phyloP scores from a whole-genome alignment of 2,797 vertebrate genomes.

The Mallotus villosus region DNA sequence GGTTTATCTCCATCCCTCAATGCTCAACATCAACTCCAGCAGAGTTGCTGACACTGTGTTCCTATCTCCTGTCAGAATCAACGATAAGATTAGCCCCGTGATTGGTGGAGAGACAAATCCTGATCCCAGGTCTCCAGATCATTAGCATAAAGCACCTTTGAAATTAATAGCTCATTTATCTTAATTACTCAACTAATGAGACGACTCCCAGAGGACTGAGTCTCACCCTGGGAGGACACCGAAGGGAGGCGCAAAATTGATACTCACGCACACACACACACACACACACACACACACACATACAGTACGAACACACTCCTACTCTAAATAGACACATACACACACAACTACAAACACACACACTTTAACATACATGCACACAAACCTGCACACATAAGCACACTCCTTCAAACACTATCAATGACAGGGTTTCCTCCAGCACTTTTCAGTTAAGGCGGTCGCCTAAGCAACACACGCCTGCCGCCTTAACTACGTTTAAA shows the following conservation, averaged over 20 bases:
- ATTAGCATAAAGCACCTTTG: slow-evolving; percentile 78
- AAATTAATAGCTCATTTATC: slow-evolving; percentile 85
- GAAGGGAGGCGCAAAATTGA: slow-evolving; percentile 24
- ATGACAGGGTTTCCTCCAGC: too few relatives aligned
- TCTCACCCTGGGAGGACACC: slow-evolving; percentile 66
- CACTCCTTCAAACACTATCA: background rate
- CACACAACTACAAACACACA: background rate
- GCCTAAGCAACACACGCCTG: too few relatives aligned
- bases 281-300: background rate
- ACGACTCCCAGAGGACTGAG: slow-evolving; percentile 74
- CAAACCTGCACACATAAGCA: too few relatives aligned
- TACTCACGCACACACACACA: slow-evolving; percentile 11
- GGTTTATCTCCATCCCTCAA: too few relatives aligned
- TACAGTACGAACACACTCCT: background rate
- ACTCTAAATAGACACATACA: background rate
- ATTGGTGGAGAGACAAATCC: slow-evolving; percentile 63
- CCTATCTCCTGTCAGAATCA: slow-evolving; percentile 53
- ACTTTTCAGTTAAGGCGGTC: too few relatives aligned
- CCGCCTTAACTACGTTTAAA: too few relatives aligned
- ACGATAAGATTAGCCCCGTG: slow-evolving; percentile 61
- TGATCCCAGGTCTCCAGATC: slow-evolving; percentile 72
- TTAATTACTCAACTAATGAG: slow-evolving; percentile 85
- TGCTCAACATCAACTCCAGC: slow-evolving; percentile 10
- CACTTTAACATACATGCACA: background rate
- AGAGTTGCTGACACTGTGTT: slow-evolving; percentile 18